Evolutionary conservation across 2,113 vertebrate genomes (phyloP), one percentile per base, ranked within the genome.

Genomic region (Platysteira castanea): DNA sequence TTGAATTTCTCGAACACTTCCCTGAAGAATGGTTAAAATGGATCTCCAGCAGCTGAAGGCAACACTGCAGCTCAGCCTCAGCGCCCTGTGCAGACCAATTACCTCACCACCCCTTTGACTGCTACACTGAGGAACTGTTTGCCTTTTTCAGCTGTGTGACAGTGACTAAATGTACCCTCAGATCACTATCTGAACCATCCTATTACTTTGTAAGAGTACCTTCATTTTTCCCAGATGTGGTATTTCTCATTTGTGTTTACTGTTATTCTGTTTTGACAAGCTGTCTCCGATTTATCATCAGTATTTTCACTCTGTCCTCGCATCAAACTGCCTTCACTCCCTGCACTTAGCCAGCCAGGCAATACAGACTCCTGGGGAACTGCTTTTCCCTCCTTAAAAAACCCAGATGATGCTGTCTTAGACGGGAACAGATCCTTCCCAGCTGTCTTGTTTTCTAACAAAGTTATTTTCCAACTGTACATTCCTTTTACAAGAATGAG

Each of bases 21-120:
- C 35, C 76, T 64, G 30, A 70, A 84, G 60, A 89, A 78, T 27
- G 35, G 35, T 67, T 78, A 71, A 75, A 89, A 67, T 2, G 19
- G 15, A 59, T 47, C 54, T 57, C 57, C 47, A 67, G 87, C 42
- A 87, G 24, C 37, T 44, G n/a, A 61, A 85, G 39, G n/a, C 37
- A 79, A 39, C 3, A 2, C 15, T 77, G 20, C 24, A 28, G 46
- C 71, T 28, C 50, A 56, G 71, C 60, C 52, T 21, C 80, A 44
- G 11, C 1, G 1, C 49, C 15, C 42, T 0, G 0, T 12, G 28
- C 52, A 68, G 41, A 50, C 21, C 35, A 3, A 9, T n/a, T 7
- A 33, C 75, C 8, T 46, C n/a, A 18, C 15, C 14, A 56, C 16
- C 31, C 49, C 41, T 84, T 60, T 50, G 10, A 30, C 19, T 89